Conservation (phyloP, 2,888 invertebrate genomes). For the Thecophora atra region DNA sequence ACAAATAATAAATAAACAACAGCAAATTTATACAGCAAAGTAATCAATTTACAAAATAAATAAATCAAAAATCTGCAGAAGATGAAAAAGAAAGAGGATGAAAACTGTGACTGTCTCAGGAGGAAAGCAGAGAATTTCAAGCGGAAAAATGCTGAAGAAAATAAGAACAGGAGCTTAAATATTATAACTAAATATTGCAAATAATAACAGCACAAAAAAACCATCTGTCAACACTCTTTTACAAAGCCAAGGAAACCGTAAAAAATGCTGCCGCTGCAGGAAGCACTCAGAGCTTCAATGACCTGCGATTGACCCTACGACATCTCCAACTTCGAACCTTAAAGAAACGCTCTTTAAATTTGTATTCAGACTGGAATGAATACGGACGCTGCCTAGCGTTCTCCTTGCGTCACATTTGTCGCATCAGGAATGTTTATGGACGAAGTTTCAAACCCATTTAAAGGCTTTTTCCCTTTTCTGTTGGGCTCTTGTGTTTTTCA, state of each 20-base stretch:
- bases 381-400: background rate
- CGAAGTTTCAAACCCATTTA: background rate
- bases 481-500: background rate
- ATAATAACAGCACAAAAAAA: background rate
- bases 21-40: background rate
- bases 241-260: conserved; percentile 35
- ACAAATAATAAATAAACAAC: background rate
- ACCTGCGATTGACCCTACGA: background rate
- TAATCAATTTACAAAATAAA: conserved; percentile 6
- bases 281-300: background rate
- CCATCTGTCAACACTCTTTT: conserved; percentile 7
- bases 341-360: background rate
- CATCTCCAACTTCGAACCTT: background rate
- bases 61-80: background rate
- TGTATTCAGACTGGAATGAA: too few relatives aligned
- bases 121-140: too few relatives aligned
- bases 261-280: conserved; percentile 2
- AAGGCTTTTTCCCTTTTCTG: background rate
- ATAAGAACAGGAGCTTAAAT: background rate
- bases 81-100: background rate
- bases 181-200: background rate
- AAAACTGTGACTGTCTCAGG: background rate
- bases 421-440: conserved; percentile 6
- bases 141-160: background rate
- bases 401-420: background rate